Percentiles rank a stretch among this genome's conserved stretches.
phyloP scores from a whole-genome alignment of 2,888 invertebrate species.

The Eupithecia centaureata region DNA sequence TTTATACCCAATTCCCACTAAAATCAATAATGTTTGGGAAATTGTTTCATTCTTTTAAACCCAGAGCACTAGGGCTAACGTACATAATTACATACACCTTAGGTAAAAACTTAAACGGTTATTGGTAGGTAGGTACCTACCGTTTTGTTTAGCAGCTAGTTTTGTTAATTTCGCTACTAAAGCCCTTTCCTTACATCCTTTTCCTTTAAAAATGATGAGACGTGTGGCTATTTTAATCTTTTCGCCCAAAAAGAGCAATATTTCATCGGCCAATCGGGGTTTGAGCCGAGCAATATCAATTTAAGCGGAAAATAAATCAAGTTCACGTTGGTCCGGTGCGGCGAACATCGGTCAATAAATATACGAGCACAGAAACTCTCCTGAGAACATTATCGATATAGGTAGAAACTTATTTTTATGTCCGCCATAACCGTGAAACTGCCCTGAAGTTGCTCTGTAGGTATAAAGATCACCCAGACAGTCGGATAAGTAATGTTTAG shows the following conservation, averaged over 20 bases:
- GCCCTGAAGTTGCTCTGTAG: slow-evolving; percentile 8
- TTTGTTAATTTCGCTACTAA: not conserved
- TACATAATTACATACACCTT: too few relatives aligned
- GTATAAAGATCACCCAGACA: not conserved
- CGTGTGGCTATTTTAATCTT: not conserved
- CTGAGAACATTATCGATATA: slow-evolving; percentile 16
- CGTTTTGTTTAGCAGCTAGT: not conserved
- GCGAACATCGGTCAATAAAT: slow-evolving; percentile 18
- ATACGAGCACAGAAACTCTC: slow-evolving; percentile 20
- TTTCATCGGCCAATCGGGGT: not conserved
- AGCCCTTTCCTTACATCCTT: not conserved
- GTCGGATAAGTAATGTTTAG: not conserved
- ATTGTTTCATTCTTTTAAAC: too few relatives aligned
- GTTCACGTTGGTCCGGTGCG: not conserved
- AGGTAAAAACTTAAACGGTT: too few relatives aligned
- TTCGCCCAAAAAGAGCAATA: slow-evolving; percentile 2
- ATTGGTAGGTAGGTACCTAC: not conserved
- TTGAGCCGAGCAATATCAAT: slow-evolving; percentile 17
- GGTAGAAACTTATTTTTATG: slow-evolving; percentile 10
- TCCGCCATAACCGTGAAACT: slow-evolving; percentile 11
- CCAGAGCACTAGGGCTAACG: too few relatives aligned
- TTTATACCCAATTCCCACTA: too few relatives aligned
- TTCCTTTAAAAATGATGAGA: not conserved
- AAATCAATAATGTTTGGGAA: too few relatives aligned
- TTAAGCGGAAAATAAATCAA: slow-evolving; percentile 24